Base-by-base conservation (phyloP, 2,797 vertebrate species). In the Saxicola maurus region DNA sequence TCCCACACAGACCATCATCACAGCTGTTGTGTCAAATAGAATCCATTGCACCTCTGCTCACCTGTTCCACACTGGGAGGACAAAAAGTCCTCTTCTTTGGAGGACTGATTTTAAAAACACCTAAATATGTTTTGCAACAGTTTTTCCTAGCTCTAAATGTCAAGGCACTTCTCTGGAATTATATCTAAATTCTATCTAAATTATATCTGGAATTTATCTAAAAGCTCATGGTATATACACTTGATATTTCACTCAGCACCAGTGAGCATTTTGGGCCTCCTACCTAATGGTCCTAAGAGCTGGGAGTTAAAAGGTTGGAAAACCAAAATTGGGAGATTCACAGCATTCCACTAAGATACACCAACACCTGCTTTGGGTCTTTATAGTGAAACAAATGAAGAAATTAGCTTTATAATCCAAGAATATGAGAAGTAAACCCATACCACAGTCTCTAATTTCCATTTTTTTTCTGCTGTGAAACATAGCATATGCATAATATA, bases 401-500 rank as follows among this genome's bases (percentile, higher is more conserved):
- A 6, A 55, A 75, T 48, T 61, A 10, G 5, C 25, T 80, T 68
- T 31, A 30, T 52, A 61, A 67, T 31, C 33, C 52, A 86, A 72
- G 35, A 77, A 75, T 15, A 51, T 0, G 0, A 74, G 42, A 85
- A 78, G 13, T n/a, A 55, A 88, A 68, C 7, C 40, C 28, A 23
- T 37, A 62, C 1, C 9, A 45, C 21, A 83, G 30, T 13, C 81
- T 67, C 65, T 59, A 57, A 92, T 72, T 59, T 65, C 74, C 69
- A 1, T 56, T 71, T 82, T 48, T 53, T 48, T 43, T 56, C 57
- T 86, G 43, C 48, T 55, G 31, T 86, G 80, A 89, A 93, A 83
- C 73, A 91, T 31, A 84, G 76, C 51, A 61, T 66, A 91, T 89
- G 40, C 91, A 93, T 91, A 89, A 94, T 89, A 53, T 53, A 94